phyloP scores from a whole-genome alignment of 2,797 vertebrate species.

The Rhabdophis nuchalis region DNA sequence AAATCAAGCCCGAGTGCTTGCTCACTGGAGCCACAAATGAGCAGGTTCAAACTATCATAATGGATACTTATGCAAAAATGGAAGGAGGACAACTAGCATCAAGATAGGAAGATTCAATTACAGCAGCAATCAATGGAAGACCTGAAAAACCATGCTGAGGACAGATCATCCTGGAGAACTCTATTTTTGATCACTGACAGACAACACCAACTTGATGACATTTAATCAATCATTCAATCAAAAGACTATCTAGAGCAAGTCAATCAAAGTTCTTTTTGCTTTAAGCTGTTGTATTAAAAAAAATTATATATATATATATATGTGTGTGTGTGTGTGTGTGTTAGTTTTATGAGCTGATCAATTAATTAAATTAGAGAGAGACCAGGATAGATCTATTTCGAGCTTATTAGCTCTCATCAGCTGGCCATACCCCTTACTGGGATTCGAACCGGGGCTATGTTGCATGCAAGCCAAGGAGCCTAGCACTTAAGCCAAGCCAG shows the following conservation, averaged over 20 bases:
- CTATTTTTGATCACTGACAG: not conserved
- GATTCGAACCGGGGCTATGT: too few relatives aligned
- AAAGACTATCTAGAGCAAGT: not conserved
- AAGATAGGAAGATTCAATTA: not conserved
- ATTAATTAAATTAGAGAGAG: too few relatives aligned
- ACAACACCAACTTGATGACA: not conserved
- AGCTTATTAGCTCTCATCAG: too few relatives aligned
- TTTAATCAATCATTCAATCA: not conserved
- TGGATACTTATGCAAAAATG: not conserved
- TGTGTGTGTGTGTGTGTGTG: too few relatives aligned
- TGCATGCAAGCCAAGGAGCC: too few relatives aligned
- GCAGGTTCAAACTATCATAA: not conserved
- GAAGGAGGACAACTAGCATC: not conserved
- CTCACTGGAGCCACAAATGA: not conserved
- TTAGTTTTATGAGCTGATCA: too few relatives aligned
- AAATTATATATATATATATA: not conserved
- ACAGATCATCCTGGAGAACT: not conserved
- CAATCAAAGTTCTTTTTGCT: not conserved
- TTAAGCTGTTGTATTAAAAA: not conserved
- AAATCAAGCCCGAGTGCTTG: not conserved
- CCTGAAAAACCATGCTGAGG: not conserved
- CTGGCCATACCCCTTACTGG: too few relatives aligned
- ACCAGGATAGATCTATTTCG: too few relatives aligned
- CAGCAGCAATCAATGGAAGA: not conserved
- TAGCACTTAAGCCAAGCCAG: too few relatives aligned